Evolutionary conservation across 1,140 invertebrate genomes (phyloP).

Genomic region (Lucilia sericata): DNA sequence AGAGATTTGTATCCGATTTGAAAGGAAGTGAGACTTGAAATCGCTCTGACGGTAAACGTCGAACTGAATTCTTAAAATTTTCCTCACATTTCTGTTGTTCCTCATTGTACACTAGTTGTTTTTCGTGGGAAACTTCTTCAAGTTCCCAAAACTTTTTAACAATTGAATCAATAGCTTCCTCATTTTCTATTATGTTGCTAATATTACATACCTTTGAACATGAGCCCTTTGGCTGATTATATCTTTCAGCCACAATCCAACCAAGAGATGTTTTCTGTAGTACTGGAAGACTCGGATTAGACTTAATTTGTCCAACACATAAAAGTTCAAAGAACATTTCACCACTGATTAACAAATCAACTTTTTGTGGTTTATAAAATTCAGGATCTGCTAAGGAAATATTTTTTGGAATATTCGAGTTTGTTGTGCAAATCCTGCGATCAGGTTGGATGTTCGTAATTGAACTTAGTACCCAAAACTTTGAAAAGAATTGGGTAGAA

Average conservation of each 20-base stretch:
- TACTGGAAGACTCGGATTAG: background rate
- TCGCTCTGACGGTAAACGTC: slow-evolving; percentile 41
- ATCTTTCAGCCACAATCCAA: slow-evolving; percentile 9
- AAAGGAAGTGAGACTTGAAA: slow-evolving; percentile 52
- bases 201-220: background rate
- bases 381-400: slow-evolving; percentile 54
- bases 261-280: slow-evolving; percentile 4
- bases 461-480: slow-evolving; percentile 36
- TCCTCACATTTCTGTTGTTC: slow-evolving; percentile 50
- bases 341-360: background rate
- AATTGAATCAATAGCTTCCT: background rate
- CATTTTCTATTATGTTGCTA: slow-evolving; percentile 2
- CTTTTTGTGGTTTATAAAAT: slow-evolving; percentile 26
- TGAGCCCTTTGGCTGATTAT: slow-evolving; percentile 15
- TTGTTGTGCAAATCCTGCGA: background rate
- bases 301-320: background rate
- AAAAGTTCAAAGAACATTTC: background rate
- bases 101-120: background rate
- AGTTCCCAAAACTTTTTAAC: slow-evolving; percentile 56
- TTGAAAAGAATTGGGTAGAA: background rate
- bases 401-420: slow-evolving; percentile 50
- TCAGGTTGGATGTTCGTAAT: slow-evolving; percentile 41
- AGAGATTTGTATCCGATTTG: slow-evolving; percentile 49
- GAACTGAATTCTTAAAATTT: slow-evolving; percentile 33
- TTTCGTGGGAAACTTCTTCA: slow-evolving; percentile 52